phyloP scores from a whole-genome alignment of 2,113 vertebrate genomes.

The Crotophaga sulcirostris region DNA sequence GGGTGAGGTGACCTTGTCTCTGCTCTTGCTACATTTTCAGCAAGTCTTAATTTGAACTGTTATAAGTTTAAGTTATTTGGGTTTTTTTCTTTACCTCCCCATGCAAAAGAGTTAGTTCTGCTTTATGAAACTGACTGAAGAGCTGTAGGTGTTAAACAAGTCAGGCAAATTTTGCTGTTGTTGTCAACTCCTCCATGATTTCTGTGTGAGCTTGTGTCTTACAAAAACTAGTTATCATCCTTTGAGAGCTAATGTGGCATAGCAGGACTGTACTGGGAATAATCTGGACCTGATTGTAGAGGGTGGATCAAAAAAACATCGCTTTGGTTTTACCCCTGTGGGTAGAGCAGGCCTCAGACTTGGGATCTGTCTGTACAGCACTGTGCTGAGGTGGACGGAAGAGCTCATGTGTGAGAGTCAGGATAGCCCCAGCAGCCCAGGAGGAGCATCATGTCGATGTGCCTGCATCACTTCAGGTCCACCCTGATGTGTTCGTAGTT shows the following conservation, averaged over 20 bases:
- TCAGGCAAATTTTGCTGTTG: background rate
- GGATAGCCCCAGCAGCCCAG: background rate
- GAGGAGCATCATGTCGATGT: background rate
- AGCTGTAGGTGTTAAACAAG: background rate
- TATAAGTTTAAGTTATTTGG: background rate
- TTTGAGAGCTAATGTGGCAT: background rate
- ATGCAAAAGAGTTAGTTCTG: background rate
- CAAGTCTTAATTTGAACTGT: background rate
- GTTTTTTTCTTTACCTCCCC: background rate
- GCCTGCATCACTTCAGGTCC: background rate
- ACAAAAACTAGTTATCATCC: background rate
- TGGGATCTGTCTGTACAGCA: accelerated
- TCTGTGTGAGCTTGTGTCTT: background rate
- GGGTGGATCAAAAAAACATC: background rate
- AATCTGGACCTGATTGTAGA: background rate
- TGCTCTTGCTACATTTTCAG: background rate
- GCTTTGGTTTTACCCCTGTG: background rate
- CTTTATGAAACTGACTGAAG: background rate
- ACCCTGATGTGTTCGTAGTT: accelerated
- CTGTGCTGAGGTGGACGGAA: background rate
- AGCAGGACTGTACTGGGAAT: background rate
- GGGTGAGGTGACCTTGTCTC: background rate
- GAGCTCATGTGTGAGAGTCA: accelerated
- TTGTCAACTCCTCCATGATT: background rate
- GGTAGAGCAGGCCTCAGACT: background rate